Percentiles rank a stretch among this genome's conserved stretches.
phyloP scores from a whole-genome alignment of 2,113 vertebrate genomes.

The Spea multiplicata region DNA sequence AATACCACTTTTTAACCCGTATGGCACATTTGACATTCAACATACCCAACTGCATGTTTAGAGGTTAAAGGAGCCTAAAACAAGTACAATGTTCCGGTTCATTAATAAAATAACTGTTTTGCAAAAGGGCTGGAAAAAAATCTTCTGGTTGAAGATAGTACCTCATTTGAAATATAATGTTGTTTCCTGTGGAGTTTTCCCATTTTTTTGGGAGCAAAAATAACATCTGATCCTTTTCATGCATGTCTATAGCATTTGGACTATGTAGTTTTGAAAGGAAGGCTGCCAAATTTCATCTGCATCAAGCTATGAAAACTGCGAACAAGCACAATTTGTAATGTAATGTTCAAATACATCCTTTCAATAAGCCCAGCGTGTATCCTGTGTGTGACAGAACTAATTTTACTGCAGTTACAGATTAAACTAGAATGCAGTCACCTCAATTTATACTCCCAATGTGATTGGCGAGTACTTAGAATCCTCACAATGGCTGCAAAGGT shows the following conservation, averaged over 20 bases:
- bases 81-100: too few species aligned
- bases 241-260: constrained; percentile 32
- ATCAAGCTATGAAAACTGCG: constrained; percentile 10
- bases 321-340: constrained; percentile 22
- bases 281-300: constrained; percentile 23
- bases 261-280: background rate
- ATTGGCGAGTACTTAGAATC: background rate
- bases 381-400: constrained; percentile 14
- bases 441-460: background rate
- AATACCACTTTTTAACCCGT: too few species aligned
- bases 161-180: background rate
- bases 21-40: too few species aligned
- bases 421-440: constrained; percentile 1
- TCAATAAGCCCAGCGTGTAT: constrained; percentile 29
- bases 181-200: constrained; percentile 14
- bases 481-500: background rate
- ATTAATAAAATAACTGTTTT: background rate
- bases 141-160: background rate
- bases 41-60: background rate
- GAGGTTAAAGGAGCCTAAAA: too few species aligned
- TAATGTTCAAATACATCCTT: background rate
- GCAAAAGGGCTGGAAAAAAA: constrained; percentile 1
- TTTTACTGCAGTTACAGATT: constrained; percentile 1
- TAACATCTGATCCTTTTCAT: constrained; percentile 34
- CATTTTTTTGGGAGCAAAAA: constrained; percentile 21